Evolutionary conservation across 2,888 invertebrate species (phyloP), one percentile per base, ranked within the genome.

Genomic region (Drosophila histrio): DNA sequence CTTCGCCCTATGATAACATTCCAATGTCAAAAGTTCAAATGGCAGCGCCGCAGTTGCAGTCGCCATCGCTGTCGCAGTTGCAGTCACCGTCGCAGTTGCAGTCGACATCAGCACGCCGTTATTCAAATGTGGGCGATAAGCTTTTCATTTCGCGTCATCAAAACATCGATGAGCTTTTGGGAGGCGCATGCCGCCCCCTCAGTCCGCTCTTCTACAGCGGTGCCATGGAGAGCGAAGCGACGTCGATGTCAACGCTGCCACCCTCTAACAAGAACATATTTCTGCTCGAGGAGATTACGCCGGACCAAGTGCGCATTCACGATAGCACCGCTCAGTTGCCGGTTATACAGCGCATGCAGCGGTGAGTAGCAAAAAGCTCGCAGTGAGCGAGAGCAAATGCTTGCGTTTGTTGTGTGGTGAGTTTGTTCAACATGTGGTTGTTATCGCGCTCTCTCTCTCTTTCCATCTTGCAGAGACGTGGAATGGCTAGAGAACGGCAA

Each of bases 161-260:
- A 38, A 96, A 97, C 91, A 97, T 98, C 79, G 97, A 97, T 90
- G 98, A 98, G 89, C 94, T 98, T 89, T 93, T 98, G 66, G 97
- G 97, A 44, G 93, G 93, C 53, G 91, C 92, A 39, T 92, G 92
- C 61, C 92, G 93, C 21, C 90, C 95, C 67, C 93, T 95, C 80
- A 95, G 95, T 89, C 95, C 95, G 9, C 93, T 95, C 68, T 94
- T 94, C 93, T 81, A 77, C 13, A 64, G 61, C 52, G 53, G 93
- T 94, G 43, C 41, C 19, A 34, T 56, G 4, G 80, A 73, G 46
- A 62, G 82, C 93, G 93, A 28, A 5, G 41, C 24, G 6, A 26
- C 67, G 9, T 59, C 70, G 92, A 26, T 65, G 9, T 59, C 70
- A 92, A 93, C 24, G 5, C 52, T 60, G 54, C 74, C 77, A 2